Evolutionary conservation across 2,113 vertebrate species (phyloP).

Genomic region (Equus przewalskii): DNA sequence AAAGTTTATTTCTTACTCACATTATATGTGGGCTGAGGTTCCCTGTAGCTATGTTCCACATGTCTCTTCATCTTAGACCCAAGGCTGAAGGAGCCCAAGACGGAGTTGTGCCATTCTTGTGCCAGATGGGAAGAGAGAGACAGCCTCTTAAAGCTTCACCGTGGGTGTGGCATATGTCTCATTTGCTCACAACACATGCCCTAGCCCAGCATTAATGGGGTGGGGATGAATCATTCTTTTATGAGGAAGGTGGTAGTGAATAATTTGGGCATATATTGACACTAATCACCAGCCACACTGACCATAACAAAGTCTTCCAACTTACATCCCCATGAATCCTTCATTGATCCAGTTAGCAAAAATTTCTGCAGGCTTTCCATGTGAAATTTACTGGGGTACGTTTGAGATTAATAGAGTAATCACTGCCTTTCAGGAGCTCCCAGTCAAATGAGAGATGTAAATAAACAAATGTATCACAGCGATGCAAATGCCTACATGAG

Average conservation of each 20-base stretch:
- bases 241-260: background rate
- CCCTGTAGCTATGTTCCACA: rapidly evolving
- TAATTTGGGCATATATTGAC: background rate
- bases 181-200: background rate
- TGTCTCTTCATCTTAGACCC: background rate
- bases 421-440: background rate
- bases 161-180: background rate
- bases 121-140: background rate
- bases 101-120: background rate
- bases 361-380: background rate
- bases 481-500: background rate
- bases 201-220: background rate
- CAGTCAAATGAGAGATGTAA: background rate
- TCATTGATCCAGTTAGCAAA: background rate
- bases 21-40: background rate
- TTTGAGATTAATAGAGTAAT: background rate
- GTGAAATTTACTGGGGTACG: background rate
- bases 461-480: background rate
- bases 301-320: background rate
- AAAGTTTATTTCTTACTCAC: background rate
- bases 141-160: background rate
- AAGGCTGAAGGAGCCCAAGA: background rate
- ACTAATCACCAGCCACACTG: background rate
- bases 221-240: background rate
- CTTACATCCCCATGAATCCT: background rate